A percentile compares a stretch with the other conserved stretches of the same genome.
Conservation (phyloP, 2,797 vertebrate species). For the Denticeps clupeoides region DNA sequence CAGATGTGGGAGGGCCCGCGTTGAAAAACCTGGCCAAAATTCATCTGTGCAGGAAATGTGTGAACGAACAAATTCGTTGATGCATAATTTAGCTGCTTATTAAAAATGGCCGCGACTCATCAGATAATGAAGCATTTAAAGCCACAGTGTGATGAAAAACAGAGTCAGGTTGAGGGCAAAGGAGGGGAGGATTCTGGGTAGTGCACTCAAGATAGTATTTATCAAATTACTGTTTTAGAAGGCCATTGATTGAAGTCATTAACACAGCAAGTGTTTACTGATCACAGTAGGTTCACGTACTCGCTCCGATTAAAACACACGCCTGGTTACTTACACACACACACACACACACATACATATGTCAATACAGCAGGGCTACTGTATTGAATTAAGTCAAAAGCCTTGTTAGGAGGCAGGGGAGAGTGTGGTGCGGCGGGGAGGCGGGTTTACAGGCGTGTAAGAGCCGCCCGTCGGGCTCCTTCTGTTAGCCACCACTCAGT, state of each 20-base stretch:
- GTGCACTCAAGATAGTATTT: slow-evolving; percentile 70
- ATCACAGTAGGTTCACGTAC: slow-evolving; percentile 46
- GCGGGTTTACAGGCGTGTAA: slow-evolving; percentile 22
- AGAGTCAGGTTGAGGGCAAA: slow-evolving; percentile 8
- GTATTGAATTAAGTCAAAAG: slow-evolving; percentile 39
- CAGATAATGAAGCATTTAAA: no score
- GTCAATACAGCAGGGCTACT: slow-evolving; percentile 17
- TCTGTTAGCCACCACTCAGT: not conserved
- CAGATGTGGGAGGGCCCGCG: not conserved
- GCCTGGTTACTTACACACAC: slow-evolving; percentile 5
- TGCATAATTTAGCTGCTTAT: no score
- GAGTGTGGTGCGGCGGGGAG: no score
- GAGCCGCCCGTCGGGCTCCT: slow-evolving; percentile 10
- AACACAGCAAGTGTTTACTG: slow-evolving; percentile 70
- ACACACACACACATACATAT: slow-evolving; percentile 17
- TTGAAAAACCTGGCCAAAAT: no score
- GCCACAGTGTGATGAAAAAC: slow-evolving; percentile 1
- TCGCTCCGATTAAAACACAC: slow-evolving; percentile 25
- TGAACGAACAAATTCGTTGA: no score
- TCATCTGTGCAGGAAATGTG: no score
- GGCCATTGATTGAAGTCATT: slow-evolving; percentile 74
- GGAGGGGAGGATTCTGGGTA: slow-evolving; percentile 27
- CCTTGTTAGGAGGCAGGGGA: slow-evolving; percentile 27
- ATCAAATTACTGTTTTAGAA: slow-evolving; percentile 75
- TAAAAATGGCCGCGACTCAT: no score